Base-by-base conservation (phyloP, 2,888 invertebrate species). In the Drosophila villosipedis region DNA sequence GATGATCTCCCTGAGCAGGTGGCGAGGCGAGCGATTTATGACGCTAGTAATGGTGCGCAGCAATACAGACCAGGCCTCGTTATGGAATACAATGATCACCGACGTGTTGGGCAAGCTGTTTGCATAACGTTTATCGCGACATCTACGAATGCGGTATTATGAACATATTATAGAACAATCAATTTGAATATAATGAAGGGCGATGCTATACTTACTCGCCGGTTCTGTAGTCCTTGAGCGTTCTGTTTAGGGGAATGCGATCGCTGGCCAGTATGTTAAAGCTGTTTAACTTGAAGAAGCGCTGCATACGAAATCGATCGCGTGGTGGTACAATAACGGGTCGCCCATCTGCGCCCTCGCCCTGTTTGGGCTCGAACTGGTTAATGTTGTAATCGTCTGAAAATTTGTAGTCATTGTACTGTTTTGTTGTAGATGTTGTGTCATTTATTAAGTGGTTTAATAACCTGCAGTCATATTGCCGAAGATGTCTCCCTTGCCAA, bases 1-100 rank as follows among this genome's bases (percentile, higher is more conserved):
- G 82, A 98, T 96, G 76, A 98, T 96, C 94, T 98, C 98, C 83
- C 95, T 94, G 16, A 99, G 93, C 50, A 99, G 93, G 70, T 95
- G 91, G 19, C 93, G 92, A 0, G 99, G 98, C 3, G 99, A 98
- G 80, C 99, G 95, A 91, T 96, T 95, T 69, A 99, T 96, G 50
- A 98, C 98, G 88, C 98, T 99, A 95, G 98, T 97, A 33, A 99
- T 96, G 1, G 99, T 99, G 64, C 99, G 95, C 87, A 99, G 94
- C 16, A 99, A 94, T 0, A 99, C 99, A 4, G 99, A 99, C 98
- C 98, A 99, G 0, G 99, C 99, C 94, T 99, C 99, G 92, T 99
- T 99, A 93, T 99, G 99, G 92, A 99, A 99, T 1, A 99, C 99
- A 80, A 99, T 98, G 61, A 99, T 96, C 22, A 99, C 95, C 78